phyloP scores from a whole-genome alignment of 2,797 vertebrate genomes.

The Scarus forsteni region DNA sequence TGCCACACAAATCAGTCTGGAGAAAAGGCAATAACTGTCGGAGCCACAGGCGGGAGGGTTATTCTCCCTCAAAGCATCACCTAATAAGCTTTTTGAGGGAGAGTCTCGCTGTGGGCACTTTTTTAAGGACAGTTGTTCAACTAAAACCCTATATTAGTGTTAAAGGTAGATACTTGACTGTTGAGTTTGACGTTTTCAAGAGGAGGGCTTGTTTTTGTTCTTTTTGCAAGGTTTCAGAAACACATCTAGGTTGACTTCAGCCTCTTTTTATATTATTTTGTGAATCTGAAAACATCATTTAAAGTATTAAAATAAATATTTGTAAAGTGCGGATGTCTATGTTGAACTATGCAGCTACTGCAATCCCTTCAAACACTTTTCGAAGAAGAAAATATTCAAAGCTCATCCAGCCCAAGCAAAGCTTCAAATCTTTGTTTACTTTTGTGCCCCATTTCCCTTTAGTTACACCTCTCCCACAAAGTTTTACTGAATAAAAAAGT shows the following conservation, averaged over 20 bases:
- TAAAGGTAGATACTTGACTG: background rate
- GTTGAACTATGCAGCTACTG: no score
- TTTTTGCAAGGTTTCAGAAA: background rate
- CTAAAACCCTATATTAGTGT: conserved; percentile 25
- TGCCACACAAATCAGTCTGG: conserved; percentile 63
- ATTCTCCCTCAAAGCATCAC: conserved; percentile 38
- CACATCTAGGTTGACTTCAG: background rate
- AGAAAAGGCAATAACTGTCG: conserved; percentile 53
- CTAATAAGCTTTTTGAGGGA: conserved; percentile 42
- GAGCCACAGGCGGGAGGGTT: conserved; percentile 38
- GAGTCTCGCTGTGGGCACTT: conserved; percentile 32
- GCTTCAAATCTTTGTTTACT: no score
- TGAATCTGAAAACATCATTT: no score
- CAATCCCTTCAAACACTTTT: no score
- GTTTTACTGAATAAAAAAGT: no score
- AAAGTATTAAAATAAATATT: background rate
- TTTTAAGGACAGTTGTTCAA: conserved; percentile 26
- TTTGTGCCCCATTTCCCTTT: no score
- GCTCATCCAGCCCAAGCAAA: no score
- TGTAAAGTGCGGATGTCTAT: background rate
- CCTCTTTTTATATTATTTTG: no score
- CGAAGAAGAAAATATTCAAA: no score
- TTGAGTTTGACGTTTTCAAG: background rate
- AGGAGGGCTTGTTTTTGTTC: background rate
- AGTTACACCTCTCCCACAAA: no score